Percentiles rank a stretch among this genome's conserved stretches.
phyloP scores from a whole-genome alignment of 2,888 invertebrate genomes.

The Pachycephus smyrnensis region DNA sequence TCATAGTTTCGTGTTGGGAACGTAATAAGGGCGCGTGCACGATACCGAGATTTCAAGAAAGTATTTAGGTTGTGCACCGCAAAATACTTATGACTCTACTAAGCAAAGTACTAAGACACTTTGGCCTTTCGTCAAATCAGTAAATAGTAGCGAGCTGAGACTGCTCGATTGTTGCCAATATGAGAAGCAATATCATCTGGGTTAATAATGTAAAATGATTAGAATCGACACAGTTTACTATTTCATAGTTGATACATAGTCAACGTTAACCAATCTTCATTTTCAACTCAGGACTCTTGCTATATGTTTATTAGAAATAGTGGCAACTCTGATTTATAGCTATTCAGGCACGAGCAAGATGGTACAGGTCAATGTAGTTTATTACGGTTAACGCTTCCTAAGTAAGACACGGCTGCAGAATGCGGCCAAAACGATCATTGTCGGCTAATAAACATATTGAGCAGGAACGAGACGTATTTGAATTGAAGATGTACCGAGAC shows the following conservation, averaged over 20 bases:
- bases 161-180: background rate
- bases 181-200: background rate
- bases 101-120: background rate
- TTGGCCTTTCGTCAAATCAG: background rate
- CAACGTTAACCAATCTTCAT: background rate
- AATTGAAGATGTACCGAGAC: background rate
- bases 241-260: background rate
- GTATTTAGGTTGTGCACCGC: background rate
- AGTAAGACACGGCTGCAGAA: conserved; percentile 45
- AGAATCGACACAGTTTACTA: background rate
- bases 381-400: conserved; percentile 53
- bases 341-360: conserved; percentile 32
- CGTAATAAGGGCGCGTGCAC: background rate
- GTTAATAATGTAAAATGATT: background rate
- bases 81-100: background rate
- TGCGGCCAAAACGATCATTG: conserved; percentile 60
- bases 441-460: conserved; percentile 53
- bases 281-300: background rate
- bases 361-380: conserved; percentile 50
- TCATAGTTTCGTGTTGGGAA: conserved; percentile 13
- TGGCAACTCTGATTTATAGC: conserved; percentile 51
- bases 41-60: conserved; percentile 16
- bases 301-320: conserved; percentile 33
- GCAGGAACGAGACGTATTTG: conserved; percentile 13
- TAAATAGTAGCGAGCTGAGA: background rate